A percentile compares a stretch with the other conserved stretches of the same genome.
Evolutionary conservation across 2,888 invertebrate species (phyloP).

Genomic region (Xestia ashworthii): DNA sequence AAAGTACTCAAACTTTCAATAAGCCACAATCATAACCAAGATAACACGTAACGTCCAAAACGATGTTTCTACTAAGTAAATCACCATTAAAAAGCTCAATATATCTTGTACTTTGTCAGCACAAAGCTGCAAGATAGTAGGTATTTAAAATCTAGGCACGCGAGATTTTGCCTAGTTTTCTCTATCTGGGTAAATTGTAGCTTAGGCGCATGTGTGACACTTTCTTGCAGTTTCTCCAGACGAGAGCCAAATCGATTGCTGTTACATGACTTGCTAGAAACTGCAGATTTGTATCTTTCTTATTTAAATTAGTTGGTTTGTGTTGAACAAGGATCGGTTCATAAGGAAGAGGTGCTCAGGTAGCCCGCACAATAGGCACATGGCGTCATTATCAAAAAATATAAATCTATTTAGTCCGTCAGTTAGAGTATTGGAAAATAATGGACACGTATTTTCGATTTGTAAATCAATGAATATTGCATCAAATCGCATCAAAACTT

Average conservation of each 20-base stretch:
- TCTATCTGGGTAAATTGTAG: slow-evolving; percentile 48
- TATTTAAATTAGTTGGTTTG: background rate
- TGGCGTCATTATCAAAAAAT: too few species aligned
- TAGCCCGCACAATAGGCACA: too few species aligned
- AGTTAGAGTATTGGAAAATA: too few species aligned
- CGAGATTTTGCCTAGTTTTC: slow-evolving; percentile 47
- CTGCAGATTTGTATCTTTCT: slow-evolving; percentile 1
- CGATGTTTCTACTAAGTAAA: background rate
- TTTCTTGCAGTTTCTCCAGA: slow-evolving; percentile 57
- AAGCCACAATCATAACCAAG: background rate
- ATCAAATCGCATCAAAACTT: too few species aligned
- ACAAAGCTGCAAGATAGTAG: slow-evolving; percentile 26
- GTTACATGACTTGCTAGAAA: slow-evolving; percentile 49
- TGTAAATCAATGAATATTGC: too few species aligned
- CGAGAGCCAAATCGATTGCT: slow-evolving; percentile 24
- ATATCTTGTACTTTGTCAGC: slow-evolving; percentile 15
- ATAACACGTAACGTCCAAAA: background rate
- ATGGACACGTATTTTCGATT: too few species aligned
- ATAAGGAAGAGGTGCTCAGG: too few species aligned
- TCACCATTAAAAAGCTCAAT: background rate
- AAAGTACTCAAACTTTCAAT: background rate
- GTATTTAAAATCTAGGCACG: slow-evolving; percentile 53
- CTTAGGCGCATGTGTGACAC: slow-evolving; percentile 41
- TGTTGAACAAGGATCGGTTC: too few species aligned
- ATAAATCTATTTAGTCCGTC: too few species aligned